Evolutionary conservation across 1,140 invertebrate species (phyloP).

Genomic region (Drosophila fuyamai): DNA sequence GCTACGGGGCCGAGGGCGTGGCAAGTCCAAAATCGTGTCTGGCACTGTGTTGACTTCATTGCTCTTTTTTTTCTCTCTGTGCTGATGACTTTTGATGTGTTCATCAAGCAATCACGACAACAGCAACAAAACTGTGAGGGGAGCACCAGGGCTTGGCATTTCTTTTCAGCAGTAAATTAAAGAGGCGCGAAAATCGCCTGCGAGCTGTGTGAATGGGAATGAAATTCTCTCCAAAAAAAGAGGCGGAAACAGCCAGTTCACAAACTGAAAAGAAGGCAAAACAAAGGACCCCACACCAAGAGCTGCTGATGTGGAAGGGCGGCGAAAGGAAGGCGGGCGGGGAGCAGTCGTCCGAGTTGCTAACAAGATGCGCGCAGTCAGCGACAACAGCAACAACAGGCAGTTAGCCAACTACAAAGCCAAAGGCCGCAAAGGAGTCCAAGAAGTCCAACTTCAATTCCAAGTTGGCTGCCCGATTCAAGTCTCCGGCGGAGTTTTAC

Average conservation of each 20-base stretch:
- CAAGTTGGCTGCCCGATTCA: slow-evolving; percentile 7
- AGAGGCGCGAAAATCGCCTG: slow-evolving; percentile 76
- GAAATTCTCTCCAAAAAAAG: slow-evolving; percentile 5
- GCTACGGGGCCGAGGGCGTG: slow-evolving; percentile 1
- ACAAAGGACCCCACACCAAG: slow-evolving; percentile 34
- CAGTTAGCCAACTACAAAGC: slow-evolving; percentile 66
- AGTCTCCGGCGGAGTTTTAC: slow-evolving; percentile 16
- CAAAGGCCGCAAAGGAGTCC: slow-evolving; percentile 58
- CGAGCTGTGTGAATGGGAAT: slow-evolving; percentile 63
- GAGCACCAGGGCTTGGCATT: slow-evolving; percentile 7
- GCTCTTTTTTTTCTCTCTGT: slow-evolving; percentile 32
- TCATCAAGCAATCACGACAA: slow-evolving; percentile 66
- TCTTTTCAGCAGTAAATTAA: slow-evolving; percentile 64
- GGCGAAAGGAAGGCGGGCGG: neutral
- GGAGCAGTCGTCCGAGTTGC: slow-evolving; percentile 58
- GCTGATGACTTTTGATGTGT: slow-evolving; percentile 79
- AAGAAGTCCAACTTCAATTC: slow-evolving; percentile 10
- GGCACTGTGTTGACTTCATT: slow-evolving; percentile 65
- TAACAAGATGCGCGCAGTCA: slow-evolving; percentile 76
- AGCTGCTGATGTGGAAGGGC: slow-evolving; percentile 1
- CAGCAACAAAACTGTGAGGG: slow-evolving; percentile 7
- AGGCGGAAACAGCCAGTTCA: neutral
- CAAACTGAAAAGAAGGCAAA: neutral
- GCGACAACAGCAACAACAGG: slow-evolving; percentile 49
- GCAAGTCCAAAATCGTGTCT: slow-evolving; percentile 64